Conservation (phyloP, 2,888 invertebrate species). For the Orchesellides sinensis region DNA sequence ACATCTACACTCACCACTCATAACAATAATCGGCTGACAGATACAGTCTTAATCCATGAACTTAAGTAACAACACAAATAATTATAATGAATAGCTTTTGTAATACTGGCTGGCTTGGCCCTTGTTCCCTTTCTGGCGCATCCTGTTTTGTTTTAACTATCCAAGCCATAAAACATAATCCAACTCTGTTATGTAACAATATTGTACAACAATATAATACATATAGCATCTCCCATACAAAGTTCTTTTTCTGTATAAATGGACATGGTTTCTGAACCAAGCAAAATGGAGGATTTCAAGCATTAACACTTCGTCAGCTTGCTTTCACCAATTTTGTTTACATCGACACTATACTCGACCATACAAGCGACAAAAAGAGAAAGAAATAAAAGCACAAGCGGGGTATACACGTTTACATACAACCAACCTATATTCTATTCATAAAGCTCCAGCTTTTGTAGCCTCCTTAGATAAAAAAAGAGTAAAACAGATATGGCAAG, state of each 20-base stretch:
- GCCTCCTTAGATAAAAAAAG: too few species aligned
- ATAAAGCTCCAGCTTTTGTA: too few species aligned
- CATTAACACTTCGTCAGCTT: conserved; percentile 32
- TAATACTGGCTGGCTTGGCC: neutral
- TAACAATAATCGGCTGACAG: conserved; percentile 8
- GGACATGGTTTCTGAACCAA: conserved; percentile 1
- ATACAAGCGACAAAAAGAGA: neutral
- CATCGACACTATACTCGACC: neutral
- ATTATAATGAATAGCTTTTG: conserved; percentile 11
- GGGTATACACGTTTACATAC: too few species aligned
- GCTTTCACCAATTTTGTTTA: neutral
- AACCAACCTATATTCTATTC: too few species aligned
- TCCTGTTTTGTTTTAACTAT: neutral
- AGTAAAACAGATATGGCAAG: neutral
- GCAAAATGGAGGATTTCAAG: conserved; percentile 38
- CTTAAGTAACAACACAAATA: conserved; percentile 2
- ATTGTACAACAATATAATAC: neutral
- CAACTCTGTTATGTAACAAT: too few species aligned
- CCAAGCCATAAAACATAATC: neutral
- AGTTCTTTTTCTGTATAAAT: neutral
- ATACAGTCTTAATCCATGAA: conserved; percentile 1
- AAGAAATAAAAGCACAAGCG: too few species aligned
- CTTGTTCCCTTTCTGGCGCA: neutral
- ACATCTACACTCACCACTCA: neutral
- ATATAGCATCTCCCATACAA: neutral